Evolutionary conservation across 2,113 vertebrate species (phyloP), one percentile per base, ranked within the genome.

Genomic region (Mesoclemmys tuberculata): DNA sequence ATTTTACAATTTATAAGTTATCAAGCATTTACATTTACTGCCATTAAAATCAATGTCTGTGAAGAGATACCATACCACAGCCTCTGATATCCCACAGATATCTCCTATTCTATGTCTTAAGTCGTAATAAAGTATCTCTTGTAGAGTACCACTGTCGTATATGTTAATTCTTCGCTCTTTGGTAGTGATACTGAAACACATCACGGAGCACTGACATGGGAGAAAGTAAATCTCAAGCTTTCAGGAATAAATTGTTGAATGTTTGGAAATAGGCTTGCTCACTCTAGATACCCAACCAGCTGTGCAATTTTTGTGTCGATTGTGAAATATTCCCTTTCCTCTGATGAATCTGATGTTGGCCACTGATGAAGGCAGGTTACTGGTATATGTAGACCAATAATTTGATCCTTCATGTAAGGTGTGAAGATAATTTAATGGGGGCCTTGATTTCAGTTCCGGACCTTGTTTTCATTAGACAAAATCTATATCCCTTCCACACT

Each of bases 391-490:
- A 89, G 89, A 94, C 26, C 44, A 93, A 51, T 18, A 94, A 95
- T 61, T 77, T 48, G 48, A 86, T 88, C 89, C 61, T 56, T 56
- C 12, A 2, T 80, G 49, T 54, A 91, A 46, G 78, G 83, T 93
- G 82, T 35, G 54, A 49, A 29, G 74, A 77, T 38, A 82, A 84
- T 82, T 93, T 94, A 88, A 93, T 91, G 90, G 55, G 49, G 49
- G 49, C 48, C 83, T 85, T 88, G 91, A 87, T 87, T 84, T 93
- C n/a, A 21, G 64, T 71, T 38, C 16, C 89, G 94, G 92, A 95
- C 81, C 90, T 90, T 1, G 0, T 94, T 96, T 94, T 95, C 89
- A 93, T 92, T 91, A 88, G 41, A 87, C 85, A 51, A 95, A 86
- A 31, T 89, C 95, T 88, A 77, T 85, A 56, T 93, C 81, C 82